phyloP scores from a whole-genome alignment of 2,888 invertebrate genomes.

The Arctia plantaginis region DNA sequence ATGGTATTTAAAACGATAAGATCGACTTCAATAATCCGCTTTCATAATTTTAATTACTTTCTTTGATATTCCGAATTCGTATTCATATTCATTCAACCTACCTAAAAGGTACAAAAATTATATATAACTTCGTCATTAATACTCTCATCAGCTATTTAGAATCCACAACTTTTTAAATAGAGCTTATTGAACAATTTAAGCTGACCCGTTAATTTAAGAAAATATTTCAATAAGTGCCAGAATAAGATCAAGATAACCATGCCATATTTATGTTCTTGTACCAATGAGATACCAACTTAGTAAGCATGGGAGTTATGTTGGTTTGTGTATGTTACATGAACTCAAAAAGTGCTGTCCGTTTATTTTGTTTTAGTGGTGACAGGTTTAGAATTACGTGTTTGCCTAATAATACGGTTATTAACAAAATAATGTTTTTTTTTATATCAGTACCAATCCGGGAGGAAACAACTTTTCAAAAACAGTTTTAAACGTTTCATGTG shows the following conservation, averaged over 20 bases:
- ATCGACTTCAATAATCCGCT: too few relatives aligned
- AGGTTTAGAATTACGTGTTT: neutral
- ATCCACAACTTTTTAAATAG: neutral
- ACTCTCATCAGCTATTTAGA: neutral
- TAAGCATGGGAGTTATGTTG: neutral
- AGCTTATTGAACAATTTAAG: neutral
- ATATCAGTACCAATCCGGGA: too few relatives aligned
- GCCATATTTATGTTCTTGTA: neutral
- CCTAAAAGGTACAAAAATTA: neutral
- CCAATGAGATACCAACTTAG: neutral
- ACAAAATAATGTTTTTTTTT: neutral
- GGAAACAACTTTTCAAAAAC: too few relatives aligned
- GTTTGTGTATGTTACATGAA: neutral
- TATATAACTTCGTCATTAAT: neutral
- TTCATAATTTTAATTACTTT: neutral
- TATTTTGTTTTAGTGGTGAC: neutral
- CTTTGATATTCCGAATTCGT: neutral
- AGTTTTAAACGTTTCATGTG: too few relatives aligned
- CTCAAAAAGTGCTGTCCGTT: neutral
- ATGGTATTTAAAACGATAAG: too few relatives aligned
- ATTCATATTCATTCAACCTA: neutral
- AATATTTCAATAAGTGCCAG: neutral
- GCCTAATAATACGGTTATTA: neutral
- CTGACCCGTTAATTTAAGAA: neutral
- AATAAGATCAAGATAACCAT: conserved; percentile 6